Evolutionary conservation across 2,113 vertebrate species (phyloP).

Genomic region (Bos indicus): DNA sequence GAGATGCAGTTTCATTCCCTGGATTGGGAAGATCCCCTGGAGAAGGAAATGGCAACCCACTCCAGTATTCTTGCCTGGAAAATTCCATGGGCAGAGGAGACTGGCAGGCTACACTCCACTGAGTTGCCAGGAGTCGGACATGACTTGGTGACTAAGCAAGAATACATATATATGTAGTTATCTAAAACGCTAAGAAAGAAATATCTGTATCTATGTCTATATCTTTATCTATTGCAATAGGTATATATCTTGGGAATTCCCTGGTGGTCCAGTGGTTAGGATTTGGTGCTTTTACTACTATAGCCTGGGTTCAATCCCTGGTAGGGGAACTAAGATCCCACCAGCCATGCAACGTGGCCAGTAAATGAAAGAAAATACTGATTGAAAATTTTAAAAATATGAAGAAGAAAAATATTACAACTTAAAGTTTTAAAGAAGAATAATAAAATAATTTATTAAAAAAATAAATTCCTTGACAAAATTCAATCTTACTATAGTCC

Average conservation of each 20-base stretch:
- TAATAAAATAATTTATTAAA: background rate
- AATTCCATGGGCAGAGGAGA: background rate
- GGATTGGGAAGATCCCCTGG: background rate
- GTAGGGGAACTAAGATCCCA: background rate
- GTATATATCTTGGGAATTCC: background rate
- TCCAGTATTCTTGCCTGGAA: background rate
- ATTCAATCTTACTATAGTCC: background rate
- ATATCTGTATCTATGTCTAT: background rate
- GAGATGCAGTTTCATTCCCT: background rate
- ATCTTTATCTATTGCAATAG: background rate
- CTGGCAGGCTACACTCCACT: background rate
- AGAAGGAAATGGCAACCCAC: background rate
- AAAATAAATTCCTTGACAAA: background rate
- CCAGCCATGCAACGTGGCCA: background rate
- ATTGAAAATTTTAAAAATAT: background rate
- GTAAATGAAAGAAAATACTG: background rate
- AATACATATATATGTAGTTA: background rate
- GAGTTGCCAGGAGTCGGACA: background rate
- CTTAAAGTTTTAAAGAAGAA: background rate
- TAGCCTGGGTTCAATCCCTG: background rate
- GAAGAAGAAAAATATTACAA: background rate
- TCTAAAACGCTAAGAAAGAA: background rate
- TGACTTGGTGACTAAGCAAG: background rate
- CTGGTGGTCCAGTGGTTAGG: background rate
- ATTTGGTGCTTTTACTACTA: background rate